phyloP scores from a whole-genome alignment of 2,113 vertebrate species.

The Macroglossus sobrinus region DNA sequence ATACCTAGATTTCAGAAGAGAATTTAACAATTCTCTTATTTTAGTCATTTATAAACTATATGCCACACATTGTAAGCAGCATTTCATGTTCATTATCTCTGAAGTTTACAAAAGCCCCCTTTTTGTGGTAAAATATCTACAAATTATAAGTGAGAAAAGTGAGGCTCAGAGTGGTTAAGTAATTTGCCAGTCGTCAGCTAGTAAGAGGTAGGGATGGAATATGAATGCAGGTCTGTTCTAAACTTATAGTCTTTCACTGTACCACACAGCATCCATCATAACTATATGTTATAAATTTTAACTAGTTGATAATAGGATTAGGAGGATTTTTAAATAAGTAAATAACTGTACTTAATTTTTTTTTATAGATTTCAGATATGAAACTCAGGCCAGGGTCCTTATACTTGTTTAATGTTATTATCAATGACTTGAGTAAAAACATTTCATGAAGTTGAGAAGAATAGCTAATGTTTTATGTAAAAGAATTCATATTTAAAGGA shows the following conservation, averaged over 20 bases:
- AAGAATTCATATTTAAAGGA: neutral
- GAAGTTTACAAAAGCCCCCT: neutral
- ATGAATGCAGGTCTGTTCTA: neutral
- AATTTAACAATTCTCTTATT: neutral
- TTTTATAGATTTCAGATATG: constrained; percentile 1
- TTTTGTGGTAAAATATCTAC: neutral
- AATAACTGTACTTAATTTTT: neutral
- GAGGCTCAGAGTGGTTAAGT: neutral
- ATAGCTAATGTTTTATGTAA: neutral
- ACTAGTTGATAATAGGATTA: neutral
- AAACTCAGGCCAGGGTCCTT: neutral
- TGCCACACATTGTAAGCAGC: neutral
- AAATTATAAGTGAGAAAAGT: neutral
- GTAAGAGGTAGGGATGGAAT: neutral
- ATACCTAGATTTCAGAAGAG: neutral
- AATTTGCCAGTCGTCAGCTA: neutral
- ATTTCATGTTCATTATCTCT: neutral
- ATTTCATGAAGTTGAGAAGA: neutral
- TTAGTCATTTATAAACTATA: neutral
- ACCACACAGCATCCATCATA: neutral
- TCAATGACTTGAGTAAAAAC: neutral
- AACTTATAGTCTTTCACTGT: neutral
- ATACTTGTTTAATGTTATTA: neutral
- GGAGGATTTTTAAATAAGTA: neutral
- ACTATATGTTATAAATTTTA: neutral